These are phyloP conservation scores for Vimba vimba DNA, from an alignment of 2,113 vertebrate genomes.

Conservation along the genomic window DNA sequence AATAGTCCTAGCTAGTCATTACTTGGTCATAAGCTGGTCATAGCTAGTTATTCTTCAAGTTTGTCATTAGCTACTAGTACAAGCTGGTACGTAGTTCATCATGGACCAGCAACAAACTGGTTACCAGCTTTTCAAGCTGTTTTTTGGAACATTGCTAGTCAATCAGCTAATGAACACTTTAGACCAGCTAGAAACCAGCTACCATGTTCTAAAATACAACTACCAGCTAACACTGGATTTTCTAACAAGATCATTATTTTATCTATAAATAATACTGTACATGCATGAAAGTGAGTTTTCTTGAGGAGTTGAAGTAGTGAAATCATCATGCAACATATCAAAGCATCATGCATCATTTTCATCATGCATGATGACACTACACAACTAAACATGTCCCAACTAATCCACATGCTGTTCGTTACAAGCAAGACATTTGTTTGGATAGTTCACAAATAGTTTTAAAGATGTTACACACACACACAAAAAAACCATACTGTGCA, in stretches of 20 bases:
- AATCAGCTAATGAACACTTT: background rate
- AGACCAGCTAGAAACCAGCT: background rate
- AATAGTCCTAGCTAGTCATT: background rate
- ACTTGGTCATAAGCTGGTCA: background rate
- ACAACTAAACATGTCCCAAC: background rate
- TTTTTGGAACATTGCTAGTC: background rate
- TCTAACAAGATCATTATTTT: background rate
- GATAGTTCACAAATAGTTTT: background rate
- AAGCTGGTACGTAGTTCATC: background rate
- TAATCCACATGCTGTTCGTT: background rate
- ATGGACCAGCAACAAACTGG: background rate
- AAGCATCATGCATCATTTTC: background rate
- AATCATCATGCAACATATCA: background rate
- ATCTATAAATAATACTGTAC: background rate
- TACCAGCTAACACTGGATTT: background rate
- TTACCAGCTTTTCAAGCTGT: background rate
- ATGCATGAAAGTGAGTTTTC: conserved; percentile 17
- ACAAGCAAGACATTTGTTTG: background rate
- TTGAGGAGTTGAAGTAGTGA: background rate
- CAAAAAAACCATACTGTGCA: background rate
- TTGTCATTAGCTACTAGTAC: background rate
- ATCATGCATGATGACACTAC: background rate
- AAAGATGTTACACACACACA: background rate
- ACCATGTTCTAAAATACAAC: background rate
- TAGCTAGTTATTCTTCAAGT: background rate